Base-by-base conservation (phyloP, 1,140 invertebrate species). In the Lepidurus arcticus region DNA sequence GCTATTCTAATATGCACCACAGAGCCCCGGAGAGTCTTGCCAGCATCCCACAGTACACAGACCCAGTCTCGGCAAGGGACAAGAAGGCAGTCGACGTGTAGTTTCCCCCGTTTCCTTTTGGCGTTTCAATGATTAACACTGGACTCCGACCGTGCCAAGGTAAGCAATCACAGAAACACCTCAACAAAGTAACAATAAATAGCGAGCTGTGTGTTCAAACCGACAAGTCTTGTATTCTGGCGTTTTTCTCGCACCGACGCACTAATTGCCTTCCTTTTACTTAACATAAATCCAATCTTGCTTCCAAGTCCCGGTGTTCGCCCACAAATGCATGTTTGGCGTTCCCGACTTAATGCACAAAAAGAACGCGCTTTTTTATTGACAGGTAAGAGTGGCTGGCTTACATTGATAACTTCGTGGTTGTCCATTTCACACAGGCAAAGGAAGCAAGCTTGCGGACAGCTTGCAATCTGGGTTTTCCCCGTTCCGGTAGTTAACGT, bases 1-100 rank as follows among this genome's bases (percentile, higher is more conserved):
- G 53, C 53, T 65, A 65, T 65, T 65, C 53, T 65, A 65, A 65
- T 65, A 65, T 65, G 53, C 53, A 65, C 53, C 53, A 65, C 53
- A 65, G 9, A 65, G 13, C 53, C 53, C 53, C 16, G 53, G 16
- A 65, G 21, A 65, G 21, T 65, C 16, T 65, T 65, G 53, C 53
- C 53, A 65, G 53, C 53, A 65, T 65, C 53, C 34, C 53, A 65
- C 53, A 65, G 16, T 65, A 65, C 53, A 65, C 53, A 65, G 53
- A 65, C 53, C 21, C 53, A 65, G 53, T 65, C 45, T 47, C 53
- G 53, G 53, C 53, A 65, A 65, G 16, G 53, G 53, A 16, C 53
- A 65, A 65, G 53, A 65, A 65, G 53, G 53, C 53, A 65, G 53
- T 65, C 53, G 53, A 65, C 53, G 53, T 65, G 53, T 65, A 65